Evolutionary conservation across 2,888 invertebrate genomes (phyloP), one percentile per base, ranked within the genome.

Genomic region (Perizoma affinitatum): DNA sequence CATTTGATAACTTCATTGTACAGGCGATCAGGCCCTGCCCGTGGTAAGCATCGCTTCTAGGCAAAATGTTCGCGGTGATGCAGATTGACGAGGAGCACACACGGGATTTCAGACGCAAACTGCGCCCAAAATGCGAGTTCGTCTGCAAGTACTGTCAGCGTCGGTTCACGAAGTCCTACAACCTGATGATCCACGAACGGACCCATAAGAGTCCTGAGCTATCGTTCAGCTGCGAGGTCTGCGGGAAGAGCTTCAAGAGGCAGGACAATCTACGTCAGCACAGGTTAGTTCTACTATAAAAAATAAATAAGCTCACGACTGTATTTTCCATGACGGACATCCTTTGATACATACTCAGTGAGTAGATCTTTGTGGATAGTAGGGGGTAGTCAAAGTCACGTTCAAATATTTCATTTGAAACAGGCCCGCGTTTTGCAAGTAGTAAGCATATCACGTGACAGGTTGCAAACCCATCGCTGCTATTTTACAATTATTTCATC

Each of bases 61-160:
- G 90, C 94, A 95, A 94, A 94, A 96, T 96, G 96, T 96, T 96
- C 94, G 96, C 96, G 93, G 96, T 96, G 94, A 96, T 96, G 96
- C 96, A 96, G 94, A 96, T 96, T 92, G 96, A 96, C 94, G 96
- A 96, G 93, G 96, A 96, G 93, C 95, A 96, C 93, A 95, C 95
- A 90, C 94, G 96, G 92, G 96, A 96, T 94, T 96, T 96, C 93
- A 95, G 96, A 92, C 95, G 96, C 93, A 96, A 96, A 93, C 96
- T 96, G 96, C 94, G 97, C 86, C 95, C 96, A 82, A 98, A 98
- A 94, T 98, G 98, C 94, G 98, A 99, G 93, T 99, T 98, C 93
- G 97, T 99, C 87, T 99, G 99, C 95, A 97, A 97, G 92, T 99
- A 97, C 93, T 99, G 99, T 94, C 97, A 97, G 90, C 95, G 99